Conservation (phyloP, 2,113 vertebrate species). For the Spea bombifrons region DNA sequence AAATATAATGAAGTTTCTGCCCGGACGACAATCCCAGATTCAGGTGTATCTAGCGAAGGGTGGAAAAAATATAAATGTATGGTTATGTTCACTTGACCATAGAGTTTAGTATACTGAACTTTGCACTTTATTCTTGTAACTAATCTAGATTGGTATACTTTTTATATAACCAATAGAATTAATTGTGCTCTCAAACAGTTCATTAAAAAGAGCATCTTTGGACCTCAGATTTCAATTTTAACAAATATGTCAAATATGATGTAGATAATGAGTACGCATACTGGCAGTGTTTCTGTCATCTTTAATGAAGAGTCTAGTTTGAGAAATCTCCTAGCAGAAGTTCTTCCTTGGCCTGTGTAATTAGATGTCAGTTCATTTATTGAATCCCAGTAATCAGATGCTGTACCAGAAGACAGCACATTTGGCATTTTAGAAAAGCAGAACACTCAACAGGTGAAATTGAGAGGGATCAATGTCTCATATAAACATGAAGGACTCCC, state of each 20-base stretch:
- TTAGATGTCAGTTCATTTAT: conserved; percentile 53
- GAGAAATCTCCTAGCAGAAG: conserved; percentile 30
- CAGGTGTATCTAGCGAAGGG: too few relatives aligned
- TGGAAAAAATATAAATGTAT: background rate
- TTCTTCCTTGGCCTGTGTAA: conserved; percentile 51
- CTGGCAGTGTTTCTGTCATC: conserved; percentile 40
- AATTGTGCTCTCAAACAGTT: conserved; percentile 7
- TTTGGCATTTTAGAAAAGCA: conserved; percentile 48
- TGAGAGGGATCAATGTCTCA: conserved; percentile 38
- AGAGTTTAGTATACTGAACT: conserved; percentile 10
- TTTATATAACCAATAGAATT: conserved; percentile 12
- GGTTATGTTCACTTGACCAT: background rate
- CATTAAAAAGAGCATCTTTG: conserved; percentile 41
- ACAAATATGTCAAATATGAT: conserved; percentile 44
- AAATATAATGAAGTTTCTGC: too few relatives aligned
- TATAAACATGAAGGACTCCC: conserved; percentile 45
- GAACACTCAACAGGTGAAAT: conserved; percentile 46
- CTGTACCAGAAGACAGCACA: conserved; percentile 36
- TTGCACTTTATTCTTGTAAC: conserved; percentile 9
- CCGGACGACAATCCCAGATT: too few relatives aligned
- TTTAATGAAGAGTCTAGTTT: conserved; percentile 51
- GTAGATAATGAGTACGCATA: conserved; percentile 44
- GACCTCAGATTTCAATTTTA: conserved; percentile 50
- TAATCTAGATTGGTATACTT: conserved; percentile 13
- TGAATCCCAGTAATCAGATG: conserved; percentile 49